Evolutionary conservation across 1,140 invertebrate species (phyloP).

Genomic region (Tetragnatha versicolor): DNA sequence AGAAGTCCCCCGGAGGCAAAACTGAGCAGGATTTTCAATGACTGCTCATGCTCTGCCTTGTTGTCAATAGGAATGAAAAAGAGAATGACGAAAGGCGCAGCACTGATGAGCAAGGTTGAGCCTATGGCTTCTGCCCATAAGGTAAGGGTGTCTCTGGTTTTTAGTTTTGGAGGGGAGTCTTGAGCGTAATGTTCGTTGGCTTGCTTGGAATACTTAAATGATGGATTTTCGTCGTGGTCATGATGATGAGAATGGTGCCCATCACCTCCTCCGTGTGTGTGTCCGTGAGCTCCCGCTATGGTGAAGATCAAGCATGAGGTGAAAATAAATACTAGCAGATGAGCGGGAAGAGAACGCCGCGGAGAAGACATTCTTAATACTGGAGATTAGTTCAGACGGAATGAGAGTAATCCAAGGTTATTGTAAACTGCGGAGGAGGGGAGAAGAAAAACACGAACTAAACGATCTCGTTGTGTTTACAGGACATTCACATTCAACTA

Average conservation of each 20-base stretch:
- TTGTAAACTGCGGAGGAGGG: too few species aligned
- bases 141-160: slow-evolving; percentile 47
- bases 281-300: not conserved
- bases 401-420: too few species aligned
- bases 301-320: not conserved
- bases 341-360: not conserved
- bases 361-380: not conserved
- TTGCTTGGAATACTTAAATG: slow-evolving; percentile 77
- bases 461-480: too few species aligned
- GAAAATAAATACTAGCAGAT: not conserved
- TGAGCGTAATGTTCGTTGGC: slow-evolving; percentile 71
- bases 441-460: too few species aligned
- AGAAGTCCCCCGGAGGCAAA: slow-evolving; percentile 94
- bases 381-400: too few species aligned
- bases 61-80: slow-evolving; percentile 93
- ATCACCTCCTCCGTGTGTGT: slow-evolving; percentile 1
- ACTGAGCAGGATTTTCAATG: slow-evolving; percentile 87
- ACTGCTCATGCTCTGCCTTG: slow-evolving; percentile 79
- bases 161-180: not conserved
- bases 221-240: slow-evolving; percentile 67
- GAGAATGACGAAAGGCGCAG: slow-evolving; percentile 91
- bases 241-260: slow-evolving; percentile 9
- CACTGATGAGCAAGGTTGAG: slow-evolving; percentile 91
- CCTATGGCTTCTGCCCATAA: slow-evolving; percentile 80
- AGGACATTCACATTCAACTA: too few species aligned